Evolutionary conservation across 2,797 vertebrate species (phyloP).

Genomic region (Acomys russatus): DNA sequence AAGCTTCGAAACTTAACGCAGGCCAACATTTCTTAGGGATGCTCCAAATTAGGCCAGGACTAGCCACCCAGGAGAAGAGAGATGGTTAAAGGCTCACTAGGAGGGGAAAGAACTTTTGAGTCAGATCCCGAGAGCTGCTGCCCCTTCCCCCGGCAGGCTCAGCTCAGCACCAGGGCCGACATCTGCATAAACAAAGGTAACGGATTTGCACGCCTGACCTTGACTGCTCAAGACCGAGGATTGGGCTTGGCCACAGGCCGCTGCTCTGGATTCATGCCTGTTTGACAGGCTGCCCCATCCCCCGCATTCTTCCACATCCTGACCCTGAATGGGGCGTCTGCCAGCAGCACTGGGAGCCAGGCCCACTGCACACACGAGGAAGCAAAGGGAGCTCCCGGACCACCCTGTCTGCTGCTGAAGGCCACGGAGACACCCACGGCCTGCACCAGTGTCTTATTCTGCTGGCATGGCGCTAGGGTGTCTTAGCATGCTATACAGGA

Average conservation of each 20-base stretch:
- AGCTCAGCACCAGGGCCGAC: conserved; percentile 49
- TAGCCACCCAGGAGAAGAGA: rapidly evolving
- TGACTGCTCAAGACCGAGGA: neutral
- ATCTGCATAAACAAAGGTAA: conserved; percentile 61
- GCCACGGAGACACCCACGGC: neutral
- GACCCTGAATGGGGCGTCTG: neutral
- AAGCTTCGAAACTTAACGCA: neutral
- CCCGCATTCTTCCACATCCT: neutral
- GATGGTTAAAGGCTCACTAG: neutral
- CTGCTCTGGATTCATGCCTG: rapidly evolving
- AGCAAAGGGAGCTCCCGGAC: neutral
- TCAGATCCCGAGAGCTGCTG: neutral
- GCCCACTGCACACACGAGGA: neutral
- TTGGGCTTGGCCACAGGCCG: neutral
- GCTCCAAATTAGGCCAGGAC: conserved; percentile 23
- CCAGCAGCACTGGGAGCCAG: neutral
- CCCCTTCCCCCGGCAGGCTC: neutral
- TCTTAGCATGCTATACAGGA: neutral
- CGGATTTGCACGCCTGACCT: conserved; percentile 41
- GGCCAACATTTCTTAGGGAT: conserved; percentile 18
- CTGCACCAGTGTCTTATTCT: neutral
- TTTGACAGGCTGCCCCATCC: conserved; percentile 4
- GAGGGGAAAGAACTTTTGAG: neutral
- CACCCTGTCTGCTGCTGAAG: neutral
- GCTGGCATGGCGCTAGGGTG: neutral